These are phyloP conservation scores for Crenichthys baileyi DNA, from an alignment of 2,797 vertebrate species.

Conservation along the genomic window DNA sequence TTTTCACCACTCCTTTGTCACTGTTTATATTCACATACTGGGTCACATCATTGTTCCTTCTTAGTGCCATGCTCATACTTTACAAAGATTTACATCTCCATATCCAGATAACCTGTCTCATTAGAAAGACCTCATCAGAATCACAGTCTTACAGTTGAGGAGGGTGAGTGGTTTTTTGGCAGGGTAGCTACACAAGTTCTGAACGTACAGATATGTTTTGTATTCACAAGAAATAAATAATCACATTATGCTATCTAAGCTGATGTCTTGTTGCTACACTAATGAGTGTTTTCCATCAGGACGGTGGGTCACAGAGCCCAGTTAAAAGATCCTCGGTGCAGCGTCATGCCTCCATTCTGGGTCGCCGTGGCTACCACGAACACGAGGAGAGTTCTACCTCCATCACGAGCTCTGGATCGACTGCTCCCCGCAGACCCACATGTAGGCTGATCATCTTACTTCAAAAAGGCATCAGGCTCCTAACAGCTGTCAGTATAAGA, in stretches of 20 bases:
- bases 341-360: constrained; percentile 89
- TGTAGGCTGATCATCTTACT: constrained; percentile 79
- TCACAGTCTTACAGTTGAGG: constrained; percentile 67
- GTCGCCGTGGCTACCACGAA: constrained; percentile 87
- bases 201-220: neutral
- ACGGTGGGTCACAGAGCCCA: constrained; percentile 90
- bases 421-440: constrained; percentile 89
- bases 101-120: constrained; percentile 70
- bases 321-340: constrained; percentile 92
- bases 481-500: neutral
- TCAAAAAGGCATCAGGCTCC: neutral
- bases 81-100: constrained; percentile 92
- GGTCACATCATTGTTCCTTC: constrained; percentile 62
- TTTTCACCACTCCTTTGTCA: constrained; percentile 46
- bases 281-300: constrained; percentile 75
- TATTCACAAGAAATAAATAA: neutral
- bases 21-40: constrained; percentile 31
- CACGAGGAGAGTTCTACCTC: constrained; percentile 93
- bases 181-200: constrained; percentile 19
- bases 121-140: constrained; percentile 73
- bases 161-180: constrained; percentile 53
- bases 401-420: constrained; percentile 85
- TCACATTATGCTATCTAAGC: neutral
- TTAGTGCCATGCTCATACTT: constrained; percentile 85
- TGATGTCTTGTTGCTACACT: neutral